These are phyloP conservation scores for Adoxophyes honmai DNA, from an alignment of 1,140 invertebrate species.

Conservation along the genomic window DNA sequence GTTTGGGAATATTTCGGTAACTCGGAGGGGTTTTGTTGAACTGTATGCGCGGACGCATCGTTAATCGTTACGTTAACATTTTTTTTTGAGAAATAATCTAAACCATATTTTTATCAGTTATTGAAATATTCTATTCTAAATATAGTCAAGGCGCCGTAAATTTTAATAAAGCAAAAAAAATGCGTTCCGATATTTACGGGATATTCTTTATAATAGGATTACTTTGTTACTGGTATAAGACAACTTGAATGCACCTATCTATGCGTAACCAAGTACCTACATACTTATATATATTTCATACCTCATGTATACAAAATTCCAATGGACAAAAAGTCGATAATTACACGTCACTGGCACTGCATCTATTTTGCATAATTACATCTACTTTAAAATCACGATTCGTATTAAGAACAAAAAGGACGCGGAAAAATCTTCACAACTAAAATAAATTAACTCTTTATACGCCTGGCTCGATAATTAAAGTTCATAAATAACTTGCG, in stretches of 20 bases:
- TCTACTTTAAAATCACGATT: conserved; percentile 7
- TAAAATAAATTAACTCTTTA: conserved; percentile 13
- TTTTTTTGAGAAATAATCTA: background rate
- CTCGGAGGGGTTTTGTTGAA: conserved; percentile 48
- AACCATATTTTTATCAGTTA: too few species aligned
- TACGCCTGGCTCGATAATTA: conserved; percentile 30
- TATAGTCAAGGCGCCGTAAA: too few species aligned
- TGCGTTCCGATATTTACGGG: too few species aligned
- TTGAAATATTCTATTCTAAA: too few species aligned
- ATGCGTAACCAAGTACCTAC: too few species aligned
- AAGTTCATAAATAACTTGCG: conserved; percentile 22
- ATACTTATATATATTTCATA: too few species aligned
- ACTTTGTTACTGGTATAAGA: too few species aligned
- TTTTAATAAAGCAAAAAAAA: too few species aligned
- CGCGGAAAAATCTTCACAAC: conserved; percentile 1
- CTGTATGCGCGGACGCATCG: conserved; percentile 49
- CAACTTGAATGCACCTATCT: too few species aligned
- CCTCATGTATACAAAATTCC: background rate
- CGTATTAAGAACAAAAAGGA: conserved; percentile 5
- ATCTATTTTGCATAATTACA: conserved; percentile 7
- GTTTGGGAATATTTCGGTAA: conserved; percentile 35
- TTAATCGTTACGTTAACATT: conserved; percentile 32
- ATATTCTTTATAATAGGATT: too few species aligned
- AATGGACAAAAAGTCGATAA: background rate
- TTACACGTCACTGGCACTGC: background rate